Evolutionary conservation across 2,888 invertebrate genomes (phyloP), one percentile per base, ranked within the genome.

Genomic region (Chydorus sphaericus): DNA sequence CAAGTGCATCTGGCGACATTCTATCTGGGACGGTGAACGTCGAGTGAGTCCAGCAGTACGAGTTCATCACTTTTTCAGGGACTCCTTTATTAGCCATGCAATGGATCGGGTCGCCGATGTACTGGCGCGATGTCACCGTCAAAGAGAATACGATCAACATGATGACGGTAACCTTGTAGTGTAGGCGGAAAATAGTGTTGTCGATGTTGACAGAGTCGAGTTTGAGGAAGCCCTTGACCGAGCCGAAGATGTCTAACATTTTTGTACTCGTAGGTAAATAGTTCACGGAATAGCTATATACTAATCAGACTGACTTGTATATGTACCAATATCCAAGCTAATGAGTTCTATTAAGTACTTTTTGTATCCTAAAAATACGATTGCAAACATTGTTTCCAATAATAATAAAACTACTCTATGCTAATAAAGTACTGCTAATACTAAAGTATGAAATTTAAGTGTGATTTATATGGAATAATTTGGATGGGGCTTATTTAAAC

Each of bases 71-170:
- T 29, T 57, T 57, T 10, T 55, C 29, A 18, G 59, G 59, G n/a
- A 63, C 60, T 11, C 61, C 61, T n/a, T 62, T 60, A 18, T 62
- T 62, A 30, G 62, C 62, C 30, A 66, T 64, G 63, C 74, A 74
- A 61, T 70, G 69, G 58, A 74, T 74, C 23, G 73, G 73, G 62
- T 73, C 72, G n/a, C 73, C 73, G 56, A 74, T 72, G 66, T 73
- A 73, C 61, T 73, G 71, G 58, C 70, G 68, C 39, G 70, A 69
- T 38, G 71, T 71, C 55, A 74, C 70, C 53, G 73, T 65, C 57
- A 73, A 65, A 52, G 70, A 70, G 61, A 70, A 70, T 48, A 70
- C 68, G 58, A 73, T 66, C 59, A 73, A 65, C 54, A 72, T 64
- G 37, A 67, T 61, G 52, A 67, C 65, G 6, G 68, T 66, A 20